phyloP scores from a whole-genome alignment of 2,888 invertebrate genomes.

The Apamea anceps region DNA sequence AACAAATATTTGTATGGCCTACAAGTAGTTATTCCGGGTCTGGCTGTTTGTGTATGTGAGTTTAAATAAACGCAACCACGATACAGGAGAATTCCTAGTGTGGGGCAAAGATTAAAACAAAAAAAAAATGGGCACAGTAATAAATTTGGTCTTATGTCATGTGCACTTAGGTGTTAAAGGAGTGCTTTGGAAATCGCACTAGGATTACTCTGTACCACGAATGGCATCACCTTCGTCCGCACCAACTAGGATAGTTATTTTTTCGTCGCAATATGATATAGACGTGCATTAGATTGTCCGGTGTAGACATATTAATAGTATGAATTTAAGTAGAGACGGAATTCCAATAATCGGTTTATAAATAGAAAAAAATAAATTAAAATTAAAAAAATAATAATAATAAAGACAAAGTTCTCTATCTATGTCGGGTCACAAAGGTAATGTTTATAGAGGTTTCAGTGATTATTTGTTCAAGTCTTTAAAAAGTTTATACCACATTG shows the following conservation, averaged over 20 bases:
- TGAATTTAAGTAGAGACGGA: background rate
- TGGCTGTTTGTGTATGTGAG: no score
- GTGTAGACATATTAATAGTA: no score
- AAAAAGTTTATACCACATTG: background rate
- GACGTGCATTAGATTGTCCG: no score
- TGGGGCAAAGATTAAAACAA: no score
- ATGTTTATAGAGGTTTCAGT: background rate
- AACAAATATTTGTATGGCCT: no score
- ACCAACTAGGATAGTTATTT: background rate
- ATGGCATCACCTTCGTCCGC: background rate
- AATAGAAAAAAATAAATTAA: no score
- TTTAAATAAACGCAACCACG: no score
- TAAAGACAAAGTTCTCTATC: background rate
- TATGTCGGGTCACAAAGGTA: background rate
- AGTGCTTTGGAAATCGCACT: background rate
- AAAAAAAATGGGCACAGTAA: no score
- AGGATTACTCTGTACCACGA: no score
- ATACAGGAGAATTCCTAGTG: no score
- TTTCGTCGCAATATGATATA: background rate
- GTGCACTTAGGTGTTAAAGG: background rate
- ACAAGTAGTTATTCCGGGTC: no score
- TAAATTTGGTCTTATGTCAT: background rate
- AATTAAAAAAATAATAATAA: no score
- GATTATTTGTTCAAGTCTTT: background rate
- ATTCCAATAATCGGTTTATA: background rate